Conservation (phyloP, 2,113 vertebrate genomes). For the Geococcyx californianus region DNA sequence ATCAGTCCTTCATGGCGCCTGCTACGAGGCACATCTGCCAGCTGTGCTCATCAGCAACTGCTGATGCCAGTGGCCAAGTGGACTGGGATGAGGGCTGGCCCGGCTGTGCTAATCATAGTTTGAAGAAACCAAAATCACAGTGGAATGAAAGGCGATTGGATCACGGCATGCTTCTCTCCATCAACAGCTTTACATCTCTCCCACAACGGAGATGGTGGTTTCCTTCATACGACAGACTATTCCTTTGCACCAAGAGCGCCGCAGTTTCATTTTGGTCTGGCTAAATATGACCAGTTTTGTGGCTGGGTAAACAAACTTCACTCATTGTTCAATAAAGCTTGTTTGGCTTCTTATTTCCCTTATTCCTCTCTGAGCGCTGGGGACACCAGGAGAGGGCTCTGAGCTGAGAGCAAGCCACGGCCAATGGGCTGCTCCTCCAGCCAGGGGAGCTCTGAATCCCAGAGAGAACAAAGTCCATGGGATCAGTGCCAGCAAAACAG, state of each 20-base stretch:
- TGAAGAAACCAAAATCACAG: neutral
- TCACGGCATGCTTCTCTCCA: neutral
- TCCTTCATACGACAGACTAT: neutral
- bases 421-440: neutral
- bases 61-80: neutral
- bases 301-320: neutral
- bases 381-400: neutral
- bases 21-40: neutral
- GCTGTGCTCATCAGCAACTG: neutral
- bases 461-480: neutral
- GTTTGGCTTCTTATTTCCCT: neutral
- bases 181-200: neutral
- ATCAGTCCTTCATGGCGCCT: accelerated
- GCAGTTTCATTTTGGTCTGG: neutral
- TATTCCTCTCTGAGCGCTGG: neutral
- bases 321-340: neutral
- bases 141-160: neutral
- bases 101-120: neutral
- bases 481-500: neutral
- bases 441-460: neutral
- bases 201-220: neutral
- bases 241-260: neutral
- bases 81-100: neutral
- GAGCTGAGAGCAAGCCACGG: neutral
- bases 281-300: neutral